Evolutionary conservation across 2,888 invertebrate genomes (phyloP), one percentile per base, ranked within the genome.

Genomic region (Sepioteuthis lessoniana): DNA sequence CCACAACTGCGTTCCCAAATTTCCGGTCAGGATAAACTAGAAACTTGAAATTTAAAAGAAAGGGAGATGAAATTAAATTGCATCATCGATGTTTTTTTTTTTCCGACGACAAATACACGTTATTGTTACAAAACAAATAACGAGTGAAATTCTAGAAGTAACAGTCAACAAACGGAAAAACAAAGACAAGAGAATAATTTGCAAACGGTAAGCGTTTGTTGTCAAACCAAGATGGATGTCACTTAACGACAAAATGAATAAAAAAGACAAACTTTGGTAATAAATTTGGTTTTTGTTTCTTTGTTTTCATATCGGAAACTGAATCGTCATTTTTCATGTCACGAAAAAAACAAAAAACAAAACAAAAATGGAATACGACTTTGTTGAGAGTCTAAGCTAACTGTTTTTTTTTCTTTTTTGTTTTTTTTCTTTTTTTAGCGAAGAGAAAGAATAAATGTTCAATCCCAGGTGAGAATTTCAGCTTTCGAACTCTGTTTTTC

Each of bases 1-100:
- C n/a, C 16, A 76, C 16, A 76, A 19, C 13, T 5, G n/a, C 13
- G 76, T 76, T 76, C n/a, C n/a, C 19, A n/a, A 42, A 76, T 76
- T 76, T 76, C 76, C 76, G 76, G 76, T 76, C n/a, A n/a, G n/a
- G 28, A 60, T n/a, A 25, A 31, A 31, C 60, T 5, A 28, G n/a
- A n/a, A 76, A n/a, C n/a, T 76, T 76, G n/a, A n/a, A 76, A 76
- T 76, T 76, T 76, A n/a, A 76, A 55, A n/a, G n/a, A 76, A 76
- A n/a, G n/a, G 13, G n/a, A 16, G n/a, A 76, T 76, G 55, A 55
- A 55, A 28, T 55, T 21, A 55, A 55, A 55, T 55, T 55, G 25
- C 25, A 21, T 5, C 55, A 25, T 76, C 13, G 76, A 76, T 35
- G 31, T 31, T 76, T 0, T n/a, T 76, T 76, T 76, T n/a, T 13